Conservation (phyloP, 2,797 vertebrate species). For the Kryptolebias ocellatus region DNA sequence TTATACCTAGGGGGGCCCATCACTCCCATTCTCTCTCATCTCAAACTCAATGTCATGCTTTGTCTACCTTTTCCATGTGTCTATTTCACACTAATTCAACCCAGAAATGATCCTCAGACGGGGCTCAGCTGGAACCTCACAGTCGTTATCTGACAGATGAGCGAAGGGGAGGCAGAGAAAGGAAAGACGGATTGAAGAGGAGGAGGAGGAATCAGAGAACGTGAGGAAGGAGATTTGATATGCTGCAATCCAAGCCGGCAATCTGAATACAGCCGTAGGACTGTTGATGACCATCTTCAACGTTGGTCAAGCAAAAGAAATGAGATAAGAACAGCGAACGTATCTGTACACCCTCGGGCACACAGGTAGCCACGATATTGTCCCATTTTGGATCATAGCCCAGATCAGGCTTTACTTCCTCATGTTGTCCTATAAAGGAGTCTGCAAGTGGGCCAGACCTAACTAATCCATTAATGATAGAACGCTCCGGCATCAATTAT, state of each 20-base stretch:
- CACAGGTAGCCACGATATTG: constrained; percentile 22
- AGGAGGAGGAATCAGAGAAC: constrained; percentile 37
- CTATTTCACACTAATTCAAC: constrained; percentile 84
- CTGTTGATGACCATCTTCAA: constrained; percentile 58
- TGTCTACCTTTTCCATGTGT: constrained; percentile 83
- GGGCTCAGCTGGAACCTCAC: constrained; percentile 80
- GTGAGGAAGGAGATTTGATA: constrained; percentile 61
- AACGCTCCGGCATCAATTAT: constrained; percentile 80
- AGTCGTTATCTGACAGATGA: constrained; percentile 71
- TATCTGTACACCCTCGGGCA: constrained; percentile 15
- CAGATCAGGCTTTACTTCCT: constrained; percentile 69
- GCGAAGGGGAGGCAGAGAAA: constrained; percentile 56
- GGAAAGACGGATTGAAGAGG: constrained; percentile 57
- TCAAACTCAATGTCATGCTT: constrained; percentile 82
- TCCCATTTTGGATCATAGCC: constrained; percentile 56
- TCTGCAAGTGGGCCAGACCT: constrained; percentile 74
- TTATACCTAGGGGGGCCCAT: constrained; percentile 65
- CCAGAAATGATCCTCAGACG: constrained; percentile 78
- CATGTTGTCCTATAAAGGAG: constrained; percentile 63
- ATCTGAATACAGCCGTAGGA: constrained; percentile 62
- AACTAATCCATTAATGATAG: constrained; percentile 78
- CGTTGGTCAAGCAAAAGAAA: constrained; percentile 54
- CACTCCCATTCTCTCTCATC: constrained; percentile 75
- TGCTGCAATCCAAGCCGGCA: constrained; percentile 65
- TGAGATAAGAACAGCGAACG: constrained; percentile 24